These are phyloP conservation scores for Eueides isabella DNA, from an alignment of 1,140 invertebrate species.

Conservation along the genomic window DNA sequence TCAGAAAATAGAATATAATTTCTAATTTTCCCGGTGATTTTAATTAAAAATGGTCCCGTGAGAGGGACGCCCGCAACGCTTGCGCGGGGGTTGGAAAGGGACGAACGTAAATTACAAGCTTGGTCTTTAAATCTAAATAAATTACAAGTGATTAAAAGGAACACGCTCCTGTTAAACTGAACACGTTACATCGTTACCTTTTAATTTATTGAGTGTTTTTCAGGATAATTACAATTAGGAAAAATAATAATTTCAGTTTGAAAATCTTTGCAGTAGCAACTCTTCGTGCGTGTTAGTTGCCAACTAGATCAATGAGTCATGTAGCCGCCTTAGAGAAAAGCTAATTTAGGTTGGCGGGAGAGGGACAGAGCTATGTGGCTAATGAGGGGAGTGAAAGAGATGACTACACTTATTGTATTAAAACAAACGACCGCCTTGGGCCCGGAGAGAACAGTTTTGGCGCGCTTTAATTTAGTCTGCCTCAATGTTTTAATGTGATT, in stretches of 20 bases:
- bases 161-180: constrained; percentile 69
- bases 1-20: constrained; percentile 83
- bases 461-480: constrained; percentile 79
- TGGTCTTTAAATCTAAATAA: constrained; percentile 77
- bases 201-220: constrained; percentile 56
- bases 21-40: constrained; percentile 81
- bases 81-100: constrained; percentile 63
- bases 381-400: constrained; percentile 65
- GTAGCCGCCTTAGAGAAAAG: constrained; percentile 67
- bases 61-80: constrained; percentile 57
- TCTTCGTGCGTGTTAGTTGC: constrained; percentile 25
- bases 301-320: constrained; percentile 53
- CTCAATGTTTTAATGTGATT: constrained; percentile 75
- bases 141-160: constrained; percentile 81
- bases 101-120: constrained; percentile 72
- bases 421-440: constrained; percentile 80
- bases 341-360: constrained; percentile 61
- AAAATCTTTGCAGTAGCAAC: neutral
- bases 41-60: constrained; percentile 81
- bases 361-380: constrained; percentile 47
- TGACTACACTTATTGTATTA: constrained; percentile 75
- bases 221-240: neutral
- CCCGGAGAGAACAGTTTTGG: constrained; percentile 76
- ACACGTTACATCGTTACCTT: constrained; percentile 61
- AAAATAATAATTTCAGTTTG: neutral